Evolutionary conservation across 2,113 vertebrate species (phyloP).

Genomic region (Chlamydotis undulata): DNA sequence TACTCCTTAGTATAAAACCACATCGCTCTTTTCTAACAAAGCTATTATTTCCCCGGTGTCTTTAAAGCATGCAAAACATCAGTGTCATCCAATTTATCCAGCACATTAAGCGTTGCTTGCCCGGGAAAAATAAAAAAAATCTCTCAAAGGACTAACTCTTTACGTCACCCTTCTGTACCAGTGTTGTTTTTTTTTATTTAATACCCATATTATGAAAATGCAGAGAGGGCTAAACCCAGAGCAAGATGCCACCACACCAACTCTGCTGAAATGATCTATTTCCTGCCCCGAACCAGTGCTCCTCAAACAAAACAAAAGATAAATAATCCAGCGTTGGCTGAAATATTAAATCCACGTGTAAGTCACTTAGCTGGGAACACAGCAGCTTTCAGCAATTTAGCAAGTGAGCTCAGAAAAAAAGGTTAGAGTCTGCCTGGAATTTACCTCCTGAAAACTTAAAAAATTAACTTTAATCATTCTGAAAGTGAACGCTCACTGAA

Average conservation of each 20-base stretch:
- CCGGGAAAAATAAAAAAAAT: neutral
- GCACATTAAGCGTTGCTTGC: neutral
- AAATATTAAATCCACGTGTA: neutral
- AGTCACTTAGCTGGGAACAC: neutral
- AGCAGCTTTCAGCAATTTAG: slow-evolving; percentile 7
- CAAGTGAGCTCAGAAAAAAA: neutral
- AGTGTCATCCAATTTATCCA: slow-evolving; percentile 47
- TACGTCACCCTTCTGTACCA: neutral
- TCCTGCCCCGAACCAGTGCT: neutral
- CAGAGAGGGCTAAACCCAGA: neutral
- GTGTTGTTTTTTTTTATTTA: neutral
- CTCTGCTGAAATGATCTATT: neutral
- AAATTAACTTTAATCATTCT: neutral
- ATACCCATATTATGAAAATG: neutral
- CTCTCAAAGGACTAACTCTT: slow-evolving; percentile 3
- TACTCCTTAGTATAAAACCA: neutral
- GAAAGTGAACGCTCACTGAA: neutral
- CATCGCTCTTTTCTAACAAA: slow-evolving; percentile 28
- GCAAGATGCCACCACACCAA: neutral
- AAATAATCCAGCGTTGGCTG: neutral
- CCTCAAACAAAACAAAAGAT: neutral
- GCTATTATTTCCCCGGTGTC: slow-evolving; percentile 16
- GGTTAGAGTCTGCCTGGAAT: neutral
- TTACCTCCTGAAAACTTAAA: neutral
- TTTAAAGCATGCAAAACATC: slow-evolving; percentile 38